phyloP scores from a whole-genome alignment of 2,888 invertebrate genomes.

The Galerucella calmariensis region DNA sequence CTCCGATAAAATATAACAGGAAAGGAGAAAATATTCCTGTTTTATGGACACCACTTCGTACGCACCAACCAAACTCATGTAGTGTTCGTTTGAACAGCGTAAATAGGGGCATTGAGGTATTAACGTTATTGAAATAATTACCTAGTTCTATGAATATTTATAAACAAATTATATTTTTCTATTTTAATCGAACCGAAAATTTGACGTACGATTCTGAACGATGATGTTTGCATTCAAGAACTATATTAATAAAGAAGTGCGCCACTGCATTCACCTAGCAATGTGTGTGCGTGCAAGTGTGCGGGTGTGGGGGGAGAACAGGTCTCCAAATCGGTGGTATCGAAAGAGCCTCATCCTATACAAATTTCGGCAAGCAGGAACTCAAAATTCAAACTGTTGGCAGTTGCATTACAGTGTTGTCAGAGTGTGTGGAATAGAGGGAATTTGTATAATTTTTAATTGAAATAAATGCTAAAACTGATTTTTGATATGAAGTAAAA shows the following conservation, averaged over 20 bases:
- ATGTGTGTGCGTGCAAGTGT: conserved; percentile 41
- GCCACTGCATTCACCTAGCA: conserved; percentile 40
- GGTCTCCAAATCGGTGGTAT: conserved; percentile 38
- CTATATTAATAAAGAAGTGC: conserved; percentile 1
- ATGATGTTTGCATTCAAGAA: neutral
- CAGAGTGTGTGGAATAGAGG: conserved; percentile 5
- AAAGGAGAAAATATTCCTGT: too few relatives aligned
- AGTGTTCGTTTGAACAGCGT: too few relatives aligned
- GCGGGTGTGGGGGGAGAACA: conserved; percentile 38
- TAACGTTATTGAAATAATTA: too few relatives aligned
- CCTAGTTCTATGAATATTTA: too few relatives aligned
- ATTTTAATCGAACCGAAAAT: neutral
- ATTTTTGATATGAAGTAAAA: too few relatives aligned
- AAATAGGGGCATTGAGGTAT: too few relatives aligned
- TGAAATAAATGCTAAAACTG: too few relatives aligned
- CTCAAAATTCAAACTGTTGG: conserved; percentile 36
- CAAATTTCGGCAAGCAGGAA: conserved; percentile 55
- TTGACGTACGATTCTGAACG: neutral
- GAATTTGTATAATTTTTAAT: neutral
- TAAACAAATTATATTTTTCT: too few relatives aligned
- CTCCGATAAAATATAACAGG: too few relatives aligned
- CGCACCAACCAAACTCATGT: too few relatives aligned
- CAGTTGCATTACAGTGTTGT: conserved; percentile 22
- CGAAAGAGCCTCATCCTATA: conserved; percentile 39
- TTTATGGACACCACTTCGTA: too few relatives aligned